Evolutionary conservation across 2,888 invertebrate genomes (phyloP).

Genomic region (Drosophila seclusa): DNA sequence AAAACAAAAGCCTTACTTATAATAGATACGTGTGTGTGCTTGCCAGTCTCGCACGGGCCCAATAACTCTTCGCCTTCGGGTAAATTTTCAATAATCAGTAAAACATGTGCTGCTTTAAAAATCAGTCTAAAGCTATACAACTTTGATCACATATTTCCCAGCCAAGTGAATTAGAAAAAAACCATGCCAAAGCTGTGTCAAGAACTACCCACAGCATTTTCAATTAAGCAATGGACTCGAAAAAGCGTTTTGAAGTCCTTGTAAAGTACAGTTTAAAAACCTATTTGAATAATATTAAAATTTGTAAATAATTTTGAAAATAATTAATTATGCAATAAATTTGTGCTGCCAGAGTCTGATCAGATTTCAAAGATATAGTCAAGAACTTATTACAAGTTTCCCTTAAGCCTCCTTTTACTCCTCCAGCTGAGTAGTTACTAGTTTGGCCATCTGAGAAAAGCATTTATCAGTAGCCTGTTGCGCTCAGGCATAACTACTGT

Average conservation of each 20-base stretch:
- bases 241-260: neutral
- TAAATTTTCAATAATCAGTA: slow-evolving; percentile 1
- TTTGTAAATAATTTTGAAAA: neutral
- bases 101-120: neutral
- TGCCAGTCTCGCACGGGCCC: neutral
- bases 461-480: slow-evolving; percentile 35
- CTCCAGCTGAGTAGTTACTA: neutral
- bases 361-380: neutral
- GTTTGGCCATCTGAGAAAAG: too few relatives aligned
- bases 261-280: neutral
- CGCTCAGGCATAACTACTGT: neutral
- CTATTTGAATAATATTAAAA: neutral
- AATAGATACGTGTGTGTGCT: slow-evolving; percentile 23
- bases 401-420: too few relatives aligned
- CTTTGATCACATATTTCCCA: neutral
- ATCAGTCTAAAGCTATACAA: neutral
- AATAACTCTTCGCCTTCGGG: neutral
- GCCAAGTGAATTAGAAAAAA: neutral
- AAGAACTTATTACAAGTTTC: neutral
- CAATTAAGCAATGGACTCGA: neutral
- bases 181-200: too few relatives aligned
- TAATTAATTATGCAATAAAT: too few relatives aligned
- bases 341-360: neutral
- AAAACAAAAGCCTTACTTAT: slow-evolving; percentile 61
- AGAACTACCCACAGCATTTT: neutral